Conservation (phyloP, 2,888 invertebrate species). For the Mycalesis mineus region DNA sequence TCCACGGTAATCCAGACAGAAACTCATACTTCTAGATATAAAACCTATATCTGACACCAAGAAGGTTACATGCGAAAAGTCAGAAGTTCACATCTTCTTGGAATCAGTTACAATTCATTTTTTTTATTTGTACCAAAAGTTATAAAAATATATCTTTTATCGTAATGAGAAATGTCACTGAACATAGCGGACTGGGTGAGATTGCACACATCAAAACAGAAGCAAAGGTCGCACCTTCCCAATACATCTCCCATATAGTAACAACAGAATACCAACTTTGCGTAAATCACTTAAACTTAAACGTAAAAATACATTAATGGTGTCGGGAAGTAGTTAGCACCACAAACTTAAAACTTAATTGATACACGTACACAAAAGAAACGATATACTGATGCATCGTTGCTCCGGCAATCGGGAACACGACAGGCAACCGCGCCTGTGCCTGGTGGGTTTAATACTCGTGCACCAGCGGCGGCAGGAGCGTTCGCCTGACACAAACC, state of each 20-base stretch:
- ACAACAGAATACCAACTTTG: slow-evolving; percentile 44
- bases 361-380: slow-evolving; percentile 53
- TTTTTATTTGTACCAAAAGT: slow-evolving; percentile 24
- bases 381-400: slow-evolving; percentile 43
- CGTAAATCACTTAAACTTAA: slow-evolving; percentile 50
- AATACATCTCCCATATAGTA: slow-evolving; percentile 6
- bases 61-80: slow-evolving; percentile 3
- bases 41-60: slow-evolving; percentile 12
- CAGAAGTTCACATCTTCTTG: slow-evolving; percentile 15
- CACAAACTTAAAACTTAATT: slow-evolving; percentile 56
- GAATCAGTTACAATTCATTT: slow-evolving; percentile 18
- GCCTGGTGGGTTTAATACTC: slow-evolving; percentile 54
- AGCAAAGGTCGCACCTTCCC: slow-evolving; percentile 22
- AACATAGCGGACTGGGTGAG: slow-evolving; percentile 25
- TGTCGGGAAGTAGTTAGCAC: slow-evolving; percentile 64
- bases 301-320: slow-evolving; percentile 56
- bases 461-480: slow-evolving; percentile 35
- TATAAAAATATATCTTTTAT: slow-evolving; percentile 27
- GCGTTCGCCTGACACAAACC: slow-evolving; percentile 14
- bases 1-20: slow-evolving; percentile 8
- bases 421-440: slow-evolving; percentile 37
- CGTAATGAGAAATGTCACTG: slow-evolving; percentile 16
- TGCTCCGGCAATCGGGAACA: slow-evolving; percentile 39
- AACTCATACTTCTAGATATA: slow-evolving; percentile 13
- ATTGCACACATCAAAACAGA: slow-evolving; percentile 20